These are phyloP conservation scores for Sabatieria punctata DNA, from an alignment of 2,888 invertebrate genomes.

Conservation along the genomic window DNA sequence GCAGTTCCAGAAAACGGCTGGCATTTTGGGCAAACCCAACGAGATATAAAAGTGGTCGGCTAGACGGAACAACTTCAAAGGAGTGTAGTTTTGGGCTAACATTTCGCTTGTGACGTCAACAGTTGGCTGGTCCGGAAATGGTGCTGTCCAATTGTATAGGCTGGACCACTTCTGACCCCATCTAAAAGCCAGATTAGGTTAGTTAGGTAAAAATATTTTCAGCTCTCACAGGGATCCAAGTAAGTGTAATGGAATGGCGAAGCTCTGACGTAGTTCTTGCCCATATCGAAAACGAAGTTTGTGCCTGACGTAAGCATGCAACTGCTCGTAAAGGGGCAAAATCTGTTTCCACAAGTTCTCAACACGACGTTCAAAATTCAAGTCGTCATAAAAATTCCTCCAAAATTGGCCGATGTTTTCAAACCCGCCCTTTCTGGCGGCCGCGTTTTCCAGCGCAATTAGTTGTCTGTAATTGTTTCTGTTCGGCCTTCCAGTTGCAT, in stretches of 20 bases:
- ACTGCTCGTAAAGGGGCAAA: conserved; percentile 10
- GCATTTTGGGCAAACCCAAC: conserved; percentile 26
- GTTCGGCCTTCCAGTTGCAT: too few species aligned
- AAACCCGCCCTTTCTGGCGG: too few species aligned
- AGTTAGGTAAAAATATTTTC: too few species aligned
- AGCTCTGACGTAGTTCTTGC: conserved; percentile 24
- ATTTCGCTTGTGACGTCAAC: conserved; percentile 29
- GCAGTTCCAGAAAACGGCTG: conserved; percentile 26
- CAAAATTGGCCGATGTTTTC: conserved; percentile 12
- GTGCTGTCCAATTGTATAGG: conserved; percentile 25
- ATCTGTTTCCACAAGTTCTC: not conserved
- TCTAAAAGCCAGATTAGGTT: too few species aligned
- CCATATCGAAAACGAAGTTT: conserved; percentile 15
- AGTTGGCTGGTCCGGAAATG: conserved; percentile 21
- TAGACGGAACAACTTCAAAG: conserved; percentile 21
- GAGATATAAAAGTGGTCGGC: conserved; percentile 30
- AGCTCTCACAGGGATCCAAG: conserved; percentile 31
- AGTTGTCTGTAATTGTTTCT: too few species aligned
- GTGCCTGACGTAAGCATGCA: conserved; percentile 30
- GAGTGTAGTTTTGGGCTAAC: conserved; percentile 22
- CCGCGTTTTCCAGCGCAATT: too few species aligned
- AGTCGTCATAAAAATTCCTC: conserved; percentile 9
- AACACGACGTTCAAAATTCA: not conserved
- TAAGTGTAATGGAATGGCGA: conserved; percentile 35
- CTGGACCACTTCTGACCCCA: conserved; percentile 32